Percentiles rank a stretch among this genome's conserved stretches.
Conservation (phyloP, 2,888 invertebrate genomes). For the Spodoptera littoralis region DNA sequence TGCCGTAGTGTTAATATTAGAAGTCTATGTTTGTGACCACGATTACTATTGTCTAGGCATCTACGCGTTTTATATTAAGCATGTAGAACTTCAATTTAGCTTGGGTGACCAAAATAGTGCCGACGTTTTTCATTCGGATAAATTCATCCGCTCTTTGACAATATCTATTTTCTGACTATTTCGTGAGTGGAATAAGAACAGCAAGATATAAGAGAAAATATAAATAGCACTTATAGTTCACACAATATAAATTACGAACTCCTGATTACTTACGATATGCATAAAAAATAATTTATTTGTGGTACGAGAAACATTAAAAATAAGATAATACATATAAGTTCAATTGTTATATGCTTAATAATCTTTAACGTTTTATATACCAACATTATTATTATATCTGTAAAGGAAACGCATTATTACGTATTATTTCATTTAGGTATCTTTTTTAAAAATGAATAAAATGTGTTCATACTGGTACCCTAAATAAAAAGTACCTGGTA, state of each 20-base stretch:
- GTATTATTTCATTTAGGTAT: too few relatives aligned
- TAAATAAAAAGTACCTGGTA: too few relatives aligned
- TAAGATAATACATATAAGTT: neutral
- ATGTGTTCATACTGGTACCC: too few relatives aligned
- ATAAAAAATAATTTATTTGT: too few relatives aligned
- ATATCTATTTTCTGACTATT: conserved; percentile 76
- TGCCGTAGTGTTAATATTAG: conserved; percentile 88
- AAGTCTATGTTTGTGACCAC: conserved; percentile 86
- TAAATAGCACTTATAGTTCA: conserved; percentile 48
- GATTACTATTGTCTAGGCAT: conserved; percentile 87
- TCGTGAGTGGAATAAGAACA: conserved; percentile 65
- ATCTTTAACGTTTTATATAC: too few relatives aligned
- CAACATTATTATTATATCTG: too few relatives aligned
- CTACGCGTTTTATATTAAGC: conserved; percentile 87
- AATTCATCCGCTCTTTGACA: conserved; percentile 75
- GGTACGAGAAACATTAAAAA: conserved; percentile 12
- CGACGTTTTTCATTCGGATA: conserved; percentile 75
- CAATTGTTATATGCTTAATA: neutral
- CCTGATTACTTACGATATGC: too few relatives aligned
- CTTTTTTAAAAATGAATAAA: too few relatives aligned
- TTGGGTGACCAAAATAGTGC: conserved; percentile 85
- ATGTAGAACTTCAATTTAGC: conserved; percentile 82
- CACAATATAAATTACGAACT: conserved; percentile 12
- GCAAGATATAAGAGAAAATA: conserved; percentile 57
- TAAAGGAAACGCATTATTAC: too few relatives aligned